Percentiles rank a stretch among this genome's conserved stretches.
phyloP scores from a whole-genome alignment of 35 echinoderm and acorn worm genomes.

The Ptychodera flava region DNA sequence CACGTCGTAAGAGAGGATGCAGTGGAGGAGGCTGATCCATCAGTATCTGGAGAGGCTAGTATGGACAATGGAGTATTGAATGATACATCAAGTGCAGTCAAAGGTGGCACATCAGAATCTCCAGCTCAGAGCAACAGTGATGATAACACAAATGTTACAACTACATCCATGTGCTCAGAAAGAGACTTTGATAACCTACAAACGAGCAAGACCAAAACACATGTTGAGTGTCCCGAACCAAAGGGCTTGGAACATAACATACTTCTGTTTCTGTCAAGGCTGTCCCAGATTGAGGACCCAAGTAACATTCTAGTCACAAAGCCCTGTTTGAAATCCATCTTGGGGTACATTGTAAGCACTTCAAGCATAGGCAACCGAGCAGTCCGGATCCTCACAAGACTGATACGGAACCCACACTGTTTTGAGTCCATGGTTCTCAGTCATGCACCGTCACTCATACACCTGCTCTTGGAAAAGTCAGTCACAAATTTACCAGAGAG shows the following conservation, averaged over 20 bases:
- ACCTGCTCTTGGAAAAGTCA: not conserved
- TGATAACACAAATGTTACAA: too few relatives aligned
- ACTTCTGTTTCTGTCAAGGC: not conserved
- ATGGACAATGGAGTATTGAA: too few relatives aligned
- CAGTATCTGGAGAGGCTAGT: too few relatives aligned
- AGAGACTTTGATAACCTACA: not conserved
- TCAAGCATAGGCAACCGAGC: not conserved
- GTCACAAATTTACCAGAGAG: not conserved
- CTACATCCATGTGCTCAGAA: too few relatives aligned
- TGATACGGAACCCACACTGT: not conserved
- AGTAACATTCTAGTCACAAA: not conserved
- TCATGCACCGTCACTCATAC: not conserved
- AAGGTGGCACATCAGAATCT: too few relatives aligned
- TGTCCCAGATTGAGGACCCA: not conserved
- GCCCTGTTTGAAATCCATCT: not conserved
- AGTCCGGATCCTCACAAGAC: not conserved
- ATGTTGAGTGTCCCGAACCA: not conserved
- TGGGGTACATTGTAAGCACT: not conserved
- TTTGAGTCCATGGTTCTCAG: not conserved
- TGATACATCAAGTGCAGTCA: too few relatives aligned
- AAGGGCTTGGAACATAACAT: not conserved
- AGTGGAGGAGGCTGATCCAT: too few relatives aligned
- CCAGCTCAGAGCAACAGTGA: too few relatives aligned
- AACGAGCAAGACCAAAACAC: not conserved
- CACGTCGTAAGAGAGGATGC: too few relatives aligned